Conservation (phyloP, 2,888 invertebrate genomes). For the Gnatocerus cornutus region DNA sequence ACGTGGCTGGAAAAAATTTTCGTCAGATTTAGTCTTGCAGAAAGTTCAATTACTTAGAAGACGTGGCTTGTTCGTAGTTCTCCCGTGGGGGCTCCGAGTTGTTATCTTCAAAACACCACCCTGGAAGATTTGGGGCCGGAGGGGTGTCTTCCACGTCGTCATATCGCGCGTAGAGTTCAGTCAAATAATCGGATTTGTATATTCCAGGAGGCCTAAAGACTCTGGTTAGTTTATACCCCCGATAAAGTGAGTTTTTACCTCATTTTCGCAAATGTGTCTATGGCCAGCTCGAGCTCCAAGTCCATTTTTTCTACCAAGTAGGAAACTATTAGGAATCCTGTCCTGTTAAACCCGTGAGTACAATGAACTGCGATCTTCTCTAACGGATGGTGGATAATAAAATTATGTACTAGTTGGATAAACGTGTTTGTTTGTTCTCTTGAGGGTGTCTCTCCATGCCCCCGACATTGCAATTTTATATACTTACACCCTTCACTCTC, state of each 20-base stretch:
- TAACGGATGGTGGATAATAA: constrained; percentile 85
- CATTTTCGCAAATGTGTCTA: constrained; percentile 82
- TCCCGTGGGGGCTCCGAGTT: constrained; percentile 58
- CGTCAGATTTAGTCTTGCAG: no score
- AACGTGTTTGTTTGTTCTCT: constrained; percentile 89
- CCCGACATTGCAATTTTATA: constrained; percentile 90
- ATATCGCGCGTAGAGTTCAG: constrained; percentile 88
- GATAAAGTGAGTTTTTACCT: constrained; percentile 69
- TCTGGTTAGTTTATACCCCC: constrained; percentile 47
- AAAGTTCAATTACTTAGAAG: constrained; percentile 54
- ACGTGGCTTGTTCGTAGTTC: constrained; percentile 54
- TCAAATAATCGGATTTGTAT: constrained; percentile 96
- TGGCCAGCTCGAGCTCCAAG: constrained; percentile 88
- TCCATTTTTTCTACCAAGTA: constrained; percentile 91
- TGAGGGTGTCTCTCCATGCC: constrained; percentile 95
- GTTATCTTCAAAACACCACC: constrained; percentile 85
- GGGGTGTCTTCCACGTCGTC: constrained; percentile 82
- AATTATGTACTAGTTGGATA: constrained; percentile 84
- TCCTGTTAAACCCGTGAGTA: constrained; percentile 99
- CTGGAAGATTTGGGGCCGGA: constrained; percentile 85
- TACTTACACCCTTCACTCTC: constrained; percentile 86
- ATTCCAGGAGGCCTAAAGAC: constrained; percentile 90
- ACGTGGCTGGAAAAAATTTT: constrained; percentile 13
- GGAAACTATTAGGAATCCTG: constrained; percentile 94
- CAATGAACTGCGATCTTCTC: constrained; percentile 91